Conservation (phyloP, 2,113 vertebrate species). For the Pan troglodytes region DNA sequence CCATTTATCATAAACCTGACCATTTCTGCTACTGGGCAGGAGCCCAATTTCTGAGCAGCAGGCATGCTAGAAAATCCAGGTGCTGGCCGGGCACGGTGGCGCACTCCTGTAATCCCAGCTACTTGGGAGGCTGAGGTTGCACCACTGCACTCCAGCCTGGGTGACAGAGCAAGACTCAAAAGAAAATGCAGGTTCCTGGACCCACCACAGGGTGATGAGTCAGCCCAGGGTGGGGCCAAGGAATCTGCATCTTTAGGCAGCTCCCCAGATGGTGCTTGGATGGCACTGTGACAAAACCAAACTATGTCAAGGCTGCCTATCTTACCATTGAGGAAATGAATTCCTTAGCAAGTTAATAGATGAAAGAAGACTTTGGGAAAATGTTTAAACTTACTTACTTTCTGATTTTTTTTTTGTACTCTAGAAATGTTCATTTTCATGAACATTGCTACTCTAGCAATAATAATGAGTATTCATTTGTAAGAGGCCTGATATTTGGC, state of each 20-base stretch:
- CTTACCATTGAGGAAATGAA: background rate
- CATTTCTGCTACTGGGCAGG: background rate
- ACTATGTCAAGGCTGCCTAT: background rate
- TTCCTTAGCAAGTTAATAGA: background rate
- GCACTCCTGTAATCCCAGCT: too few species aligned
- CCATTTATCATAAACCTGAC: background rate
- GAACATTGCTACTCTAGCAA: background rate
- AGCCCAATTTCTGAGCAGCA: too few species aligned
- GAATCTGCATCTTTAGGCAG: background rate
- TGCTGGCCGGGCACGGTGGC: too few species aligned
- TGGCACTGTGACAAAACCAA: background rate
- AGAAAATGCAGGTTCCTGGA: background rate
- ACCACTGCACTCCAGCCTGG: too few species aligned
- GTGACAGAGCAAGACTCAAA: too few species aligned
- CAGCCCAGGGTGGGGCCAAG: background rate
- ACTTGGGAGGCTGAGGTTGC: too few species aligned
- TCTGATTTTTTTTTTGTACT: background rate
- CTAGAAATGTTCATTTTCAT: background rate
- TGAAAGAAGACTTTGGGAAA: background rate
- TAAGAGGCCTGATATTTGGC: background rate
- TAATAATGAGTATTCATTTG: background rate
- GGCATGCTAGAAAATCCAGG: too few species aligned
- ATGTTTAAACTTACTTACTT: background rate
- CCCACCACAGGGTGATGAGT: accelerated
- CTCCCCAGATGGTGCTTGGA: background rate